Base-by-base conservation (phyloP, 2,113 vertebrate genomes). In the western clawed frog (Xenopus tropicalis) region DNA sequence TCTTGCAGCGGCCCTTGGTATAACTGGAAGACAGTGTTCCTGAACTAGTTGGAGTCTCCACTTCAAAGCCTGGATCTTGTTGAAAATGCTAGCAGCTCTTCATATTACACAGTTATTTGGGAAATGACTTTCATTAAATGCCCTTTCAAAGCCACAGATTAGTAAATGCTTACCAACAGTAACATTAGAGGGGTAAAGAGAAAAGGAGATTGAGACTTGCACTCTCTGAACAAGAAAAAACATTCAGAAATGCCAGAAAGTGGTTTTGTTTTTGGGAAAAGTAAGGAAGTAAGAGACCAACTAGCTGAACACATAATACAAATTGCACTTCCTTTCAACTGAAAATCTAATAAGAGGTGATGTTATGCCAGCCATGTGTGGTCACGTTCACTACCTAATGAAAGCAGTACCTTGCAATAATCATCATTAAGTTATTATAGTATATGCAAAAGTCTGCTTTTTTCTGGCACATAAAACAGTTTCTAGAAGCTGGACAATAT, bases 301-400 rank as follows among this genome's bases (percentile, higher is more conserved):
- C 86, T 81, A 75, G 68, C 6, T 9, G 81, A 80, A 78, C 81
- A 81, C 80, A 84, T 84, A 86, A 83, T 82, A 88, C 19, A 81
- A 79, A 70, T 80, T 69, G 76, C 70, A 65, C 80, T 84, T 86
- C 85, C 86, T 84, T 80, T 70, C 79, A 76, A 70, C 80, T 86
- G 85, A 85, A 85, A 83, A 71, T 56, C 42, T 7, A 44, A 78
- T 48, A 80, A 74, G 77, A 83, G 81, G 79, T 80, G 83, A 78
- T 66, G 73, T 22, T 84, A 86, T 86, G 85, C 84, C 87, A 88
- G 84, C 72, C 83, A 81, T 83, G 24, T 90, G 89, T 84, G 89
- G 91, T 92, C 93, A 89, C 83, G 90, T 90, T 93, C 90, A 84
- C 86, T 89, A 86, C 81, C 85, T 93, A 93, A 93, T 93, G 89